Evolutionary conservation across 2,113 vertebrate genomes (phyloP).

Genomic region (Myotis yumanensis): DNA sequence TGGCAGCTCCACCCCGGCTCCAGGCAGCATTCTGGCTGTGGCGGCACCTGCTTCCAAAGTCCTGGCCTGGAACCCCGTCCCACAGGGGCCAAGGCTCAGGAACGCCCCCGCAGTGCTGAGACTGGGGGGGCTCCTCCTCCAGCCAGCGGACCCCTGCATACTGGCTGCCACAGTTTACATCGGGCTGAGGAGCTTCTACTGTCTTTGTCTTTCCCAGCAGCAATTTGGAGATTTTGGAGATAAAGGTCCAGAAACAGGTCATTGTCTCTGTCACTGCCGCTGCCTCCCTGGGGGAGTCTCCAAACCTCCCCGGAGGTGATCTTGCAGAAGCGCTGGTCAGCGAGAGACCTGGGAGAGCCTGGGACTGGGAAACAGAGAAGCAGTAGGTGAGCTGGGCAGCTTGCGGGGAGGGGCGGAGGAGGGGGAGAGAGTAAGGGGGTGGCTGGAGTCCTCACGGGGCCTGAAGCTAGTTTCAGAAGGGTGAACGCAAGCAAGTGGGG

Average conservation of each 20-base stretch:
- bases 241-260: neutral
- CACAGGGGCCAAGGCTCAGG: neutral
- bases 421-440: neutral
- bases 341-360: neutral
- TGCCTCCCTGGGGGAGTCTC: neutral
- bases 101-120: neutral
- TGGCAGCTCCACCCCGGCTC: neutral
- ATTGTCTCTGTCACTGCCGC: neutral
- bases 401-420: accelerated
- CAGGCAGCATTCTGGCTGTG: neutral
- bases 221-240: neutral
- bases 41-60: neutral
- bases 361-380: neutral
- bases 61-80: neutral
- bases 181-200: neutral
- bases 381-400: neutral
- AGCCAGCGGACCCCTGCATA: neutral
- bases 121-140: slow-evolving; percentile 12
- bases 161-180: neutral
- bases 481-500: no score
- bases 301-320: neutral
- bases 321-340: neutral
- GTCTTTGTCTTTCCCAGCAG: neutral
- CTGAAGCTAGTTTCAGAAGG: neutral
- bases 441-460: neutral